A percentile compares a stretch with the other conserved stretches of the same genome.
phyloP scores from a whole-genome alignment of 2,113 vertebrate genomes.

The Passerina amoena region DNA sequence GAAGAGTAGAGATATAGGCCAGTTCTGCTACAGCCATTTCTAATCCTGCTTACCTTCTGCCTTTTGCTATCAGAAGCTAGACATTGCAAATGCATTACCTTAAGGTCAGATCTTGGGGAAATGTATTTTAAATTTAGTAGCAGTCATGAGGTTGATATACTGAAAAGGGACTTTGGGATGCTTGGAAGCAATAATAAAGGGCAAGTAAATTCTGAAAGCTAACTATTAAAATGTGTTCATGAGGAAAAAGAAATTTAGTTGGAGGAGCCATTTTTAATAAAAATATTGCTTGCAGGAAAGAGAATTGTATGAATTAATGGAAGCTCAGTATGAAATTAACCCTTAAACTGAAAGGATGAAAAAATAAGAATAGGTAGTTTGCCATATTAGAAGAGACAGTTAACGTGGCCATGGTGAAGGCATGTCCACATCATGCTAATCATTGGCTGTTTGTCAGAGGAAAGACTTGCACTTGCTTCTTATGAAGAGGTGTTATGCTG shows the following conservation, averaged over 20 bases:
- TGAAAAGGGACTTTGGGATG: not conserved
- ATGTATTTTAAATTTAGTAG: not conserved
- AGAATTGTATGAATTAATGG: not conserved
- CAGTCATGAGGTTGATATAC: not conserved
- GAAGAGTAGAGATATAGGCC: not conserved
- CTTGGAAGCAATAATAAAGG: not conserved
- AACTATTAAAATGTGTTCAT: not conserved
- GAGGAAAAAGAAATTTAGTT: not conserved
- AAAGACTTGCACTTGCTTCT: not conserved
- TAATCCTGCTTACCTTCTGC: not conserved
- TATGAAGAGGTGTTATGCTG: fast-evolving
- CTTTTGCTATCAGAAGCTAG: not conserved
- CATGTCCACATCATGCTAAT: not conserved
- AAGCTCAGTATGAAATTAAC: not conserved
- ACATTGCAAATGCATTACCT: not conserved
- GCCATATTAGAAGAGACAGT: not conserved
- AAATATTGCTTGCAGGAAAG: not conserved
- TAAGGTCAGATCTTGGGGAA: not conserved
- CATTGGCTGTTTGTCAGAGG: not conserved
- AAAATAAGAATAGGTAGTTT: not conserved
- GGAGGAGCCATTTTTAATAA: not conserved
- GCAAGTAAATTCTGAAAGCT: not conserved
- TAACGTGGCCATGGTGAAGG: not conserved
- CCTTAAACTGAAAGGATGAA: not conserved
- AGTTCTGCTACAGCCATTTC: not conserved